These are phyloP conservation scores for Meandrina meandrites DNA, from an alignment of 92 coral and sea anemone genomes.

Conservation along the genomic window DNA sequence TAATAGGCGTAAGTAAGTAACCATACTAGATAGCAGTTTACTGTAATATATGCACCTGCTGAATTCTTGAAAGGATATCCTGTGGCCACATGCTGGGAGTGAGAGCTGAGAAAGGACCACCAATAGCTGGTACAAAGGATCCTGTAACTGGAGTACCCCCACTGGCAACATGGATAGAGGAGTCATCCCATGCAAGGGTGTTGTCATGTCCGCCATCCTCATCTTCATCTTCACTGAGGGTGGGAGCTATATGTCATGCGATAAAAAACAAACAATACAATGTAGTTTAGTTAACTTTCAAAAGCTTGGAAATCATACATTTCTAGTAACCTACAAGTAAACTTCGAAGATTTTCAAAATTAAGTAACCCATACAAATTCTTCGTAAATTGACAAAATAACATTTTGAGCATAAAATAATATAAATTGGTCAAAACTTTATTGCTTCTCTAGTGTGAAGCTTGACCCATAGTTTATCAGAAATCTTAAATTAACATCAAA, in stretches of 20 bases:
- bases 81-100: conserved; percentile 99
- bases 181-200: conserved; percentile 96
- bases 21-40: neutral
- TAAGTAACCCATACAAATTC: no score
- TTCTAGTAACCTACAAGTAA: no score
- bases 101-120: conserved; percentile 98
- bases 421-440: no score
- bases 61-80: conserved; percentile 95
- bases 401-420: no score
- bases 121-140: conserved; percentile 97
- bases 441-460: no score
- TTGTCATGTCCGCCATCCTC: conserved; percentile 85
- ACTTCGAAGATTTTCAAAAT: no score
- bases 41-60: conserved; percentile 69
- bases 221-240: conserved; percentile 86
- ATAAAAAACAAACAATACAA: neutral
- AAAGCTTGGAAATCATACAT: no score
- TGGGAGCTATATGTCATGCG: conserved; percentile 61
- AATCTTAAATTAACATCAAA: no score
- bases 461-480: no score
- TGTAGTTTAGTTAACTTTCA: neutral
- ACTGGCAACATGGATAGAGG: conserved; percentile 88
- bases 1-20: no score
- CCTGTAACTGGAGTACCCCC: conserved; percentile 92
- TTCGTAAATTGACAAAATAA: no score